Conservation (phyloP, 1,140 invertebrate genomes). For the Aethina tumida region DNA sequence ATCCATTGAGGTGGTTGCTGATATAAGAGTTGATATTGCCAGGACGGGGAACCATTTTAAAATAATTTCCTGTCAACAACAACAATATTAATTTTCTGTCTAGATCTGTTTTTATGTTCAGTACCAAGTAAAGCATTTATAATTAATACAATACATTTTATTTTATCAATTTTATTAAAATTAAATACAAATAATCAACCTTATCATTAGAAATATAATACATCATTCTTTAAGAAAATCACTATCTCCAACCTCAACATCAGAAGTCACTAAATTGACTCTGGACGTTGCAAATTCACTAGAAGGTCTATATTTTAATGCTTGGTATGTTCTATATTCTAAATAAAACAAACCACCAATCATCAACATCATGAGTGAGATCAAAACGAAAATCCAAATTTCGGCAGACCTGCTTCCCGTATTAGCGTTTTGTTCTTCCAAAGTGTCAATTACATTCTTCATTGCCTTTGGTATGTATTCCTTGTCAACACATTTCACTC, state of each 20-base stretch:
- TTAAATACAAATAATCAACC: conserved; percentile 1
- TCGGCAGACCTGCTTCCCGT: conserved; percentile 6
- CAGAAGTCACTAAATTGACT: conserved; percentile 18
- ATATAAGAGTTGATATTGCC: background rate
- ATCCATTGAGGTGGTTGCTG: too few relatives aligned
- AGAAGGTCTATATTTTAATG: conserved; percentile 8
- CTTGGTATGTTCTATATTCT: conserved; percentile 22
- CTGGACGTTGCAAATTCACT: conserved; percentile 18
- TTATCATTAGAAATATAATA: background rate
- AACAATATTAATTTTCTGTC: conserved; percentile 18
- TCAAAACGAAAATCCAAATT: conserved; percentile 17
- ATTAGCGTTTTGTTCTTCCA: conserved; percentile 1
- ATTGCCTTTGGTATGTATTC: background rate
- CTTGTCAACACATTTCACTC: conserved; percentile 18
- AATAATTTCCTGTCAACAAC: conserved; percentile 13
- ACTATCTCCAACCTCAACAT: conserved; percentile 15
- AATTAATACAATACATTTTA: too few relatives aligned
- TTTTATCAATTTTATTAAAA: background rate
- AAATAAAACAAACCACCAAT: conserved; percentile 24
- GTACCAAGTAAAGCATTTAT: too few relatives aligned
- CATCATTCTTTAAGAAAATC: conserved; percentile 13
- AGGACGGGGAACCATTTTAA: conserved; percentile 3
- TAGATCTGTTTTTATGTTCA: too few relatives aligned
- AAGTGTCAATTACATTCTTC: conserved; percentile 4
- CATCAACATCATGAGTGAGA: conserved; percentile 17